These are phyloP conservation scores for Bombyx mori DNA, from an alignment of 1,140 invertebrate genomes.

Conservation along the genomic window ASM3026992v2 NC_085129.1:4477001-4477500, in stretches of 20 bases:
- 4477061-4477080: constrained; percentile 61
- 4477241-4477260: constrained; percentile 88
- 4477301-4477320: constrained; percentile 83
- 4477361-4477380: constrained; percentile 87
- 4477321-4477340: constrained; percentile 86
- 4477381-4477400: constrained; percentile 84
- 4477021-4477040: constrained; percentile 38
- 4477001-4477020: constrained; percentile 45
- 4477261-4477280: constrained; percentile 79
- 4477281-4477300: constrained; percentile 90
- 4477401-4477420: constrained; percentile 90
- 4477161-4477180: constrained; percentile 89
- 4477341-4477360: constrained; percentile 91
- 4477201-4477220: constrained; percentile 86
- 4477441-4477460: constrained; percentile 76
- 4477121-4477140: constrained; percentile 76
- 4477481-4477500: constrained; percentile 87
- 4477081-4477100: constrained; percentile 73
- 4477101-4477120: constrained; percentile 83
- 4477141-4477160: constrained; percentile 49
- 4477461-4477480: constrained; percentile 87
- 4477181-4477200: constrained; percentile 93
- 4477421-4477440: constrained; percentile 82
- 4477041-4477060: constrained; percentile 56
- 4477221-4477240: constrained; percentile 89